These are phyloP conservation scores for Operophtera brumata DNA, from an alignment of 2,888 invertebrate species.

Conservation along the genomic window DNA sequence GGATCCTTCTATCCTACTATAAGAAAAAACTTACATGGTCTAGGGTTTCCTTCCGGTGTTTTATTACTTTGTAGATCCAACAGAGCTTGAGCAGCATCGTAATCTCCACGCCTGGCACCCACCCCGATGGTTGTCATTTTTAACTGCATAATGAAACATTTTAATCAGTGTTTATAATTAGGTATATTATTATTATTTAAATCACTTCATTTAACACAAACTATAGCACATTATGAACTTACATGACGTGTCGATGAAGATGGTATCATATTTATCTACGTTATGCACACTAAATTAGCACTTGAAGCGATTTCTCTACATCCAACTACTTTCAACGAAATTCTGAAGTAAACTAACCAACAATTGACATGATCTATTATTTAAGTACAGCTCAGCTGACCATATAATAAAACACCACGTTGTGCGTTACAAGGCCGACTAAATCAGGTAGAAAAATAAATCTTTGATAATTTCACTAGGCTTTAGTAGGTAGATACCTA, in stretches of 20 bases:
- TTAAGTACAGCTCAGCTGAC: slow-evolving; percentile 30
- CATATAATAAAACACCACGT: slow-evolving; percentile 43
- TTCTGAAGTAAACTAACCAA: slow-evolving; percentile 30
- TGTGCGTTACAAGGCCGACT: slow-evolving; percentile 23
- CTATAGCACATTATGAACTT: not conserved
- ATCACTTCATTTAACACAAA: not conserved
- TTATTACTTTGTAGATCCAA: slow-evolving; percentile 40
- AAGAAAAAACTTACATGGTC: slow-evolving; percentile 27
- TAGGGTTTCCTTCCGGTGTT: slow-evolving; percentile 17
- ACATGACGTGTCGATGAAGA: not conserved
- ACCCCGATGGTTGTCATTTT: slow-evolving; percentile 31
- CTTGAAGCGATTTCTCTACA: slow-evolving; percentile 10
- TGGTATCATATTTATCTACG: not conserved
- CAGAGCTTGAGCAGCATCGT: slow-evolving; percentile 44
- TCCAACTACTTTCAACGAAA: slow-evolving; percentile 19
- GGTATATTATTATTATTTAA: no score
- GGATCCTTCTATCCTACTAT: not conserved
- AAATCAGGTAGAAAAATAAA: slow-evolving; percentile 41
- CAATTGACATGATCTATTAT: slow-evolving; percentile 25
- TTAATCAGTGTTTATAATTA: no score
- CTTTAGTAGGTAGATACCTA: slow-evolving; percentile 12
- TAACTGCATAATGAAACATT: not conserved
- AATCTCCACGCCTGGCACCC: slow-evolving; percentile 26
- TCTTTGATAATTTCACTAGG: slow-evolving; percentile 31
- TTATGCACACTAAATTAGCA: slow-evolving; percentile 1